A percentile compares a stretch with the other conserved stretches of the same genome.
Conservation (phyloP, 1,140 invertebrate species). For the Bombus superbus region DNA sequence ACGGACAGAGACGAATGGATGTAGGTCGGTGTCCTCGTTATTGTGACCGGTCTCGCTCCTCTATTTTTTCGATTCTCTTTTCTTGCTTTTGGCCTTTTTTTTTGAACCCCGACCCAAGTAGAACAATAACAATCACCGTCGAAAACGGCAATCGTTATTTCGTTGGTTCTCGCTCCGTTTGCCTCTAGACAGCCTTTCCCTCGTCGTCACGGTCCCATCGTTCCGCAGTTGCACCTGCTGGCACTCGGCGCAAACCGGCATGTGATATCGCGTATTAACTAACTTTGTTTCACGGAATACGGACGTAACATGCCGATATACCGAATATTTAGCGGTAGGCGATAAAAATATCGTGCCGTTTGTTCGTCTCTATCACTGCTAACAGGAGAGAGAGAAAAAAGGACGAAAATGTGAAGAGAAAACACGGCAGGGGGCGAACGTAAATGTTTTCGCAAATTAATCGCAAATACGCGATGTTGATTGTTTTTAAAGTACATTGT, state of each 20-base stretch:
- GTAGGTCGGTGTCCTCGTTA: constrained; percentile 33
- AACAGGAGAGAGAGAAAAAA: not conserved
- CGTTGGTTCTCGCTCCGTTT: constrained; percentile 8
- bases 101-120: not conserved
- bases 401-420: not conserved
- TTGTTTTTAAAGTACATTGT: not conserved
- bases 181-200: not conserved
- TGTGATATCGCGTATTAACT: constrained; percentile 73
- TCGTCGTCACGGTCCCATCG: not conserved
- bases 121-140: constrained; percentile 21
- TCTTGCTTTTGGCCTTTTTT: not conserved
- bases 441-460: not conserved
- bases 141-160: constrained; percentile 4
- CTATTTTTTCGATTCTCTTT: not conserved
- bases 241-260: constrained; percentile 55
- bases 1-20: constrained; percentile 42
- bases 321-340: not conserved
- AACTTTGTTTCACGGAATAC: constrained; percentile 63
- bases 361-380: not conserved
- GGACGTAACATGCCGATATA: not conserved
- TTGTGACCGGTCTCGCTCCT: not conserved
- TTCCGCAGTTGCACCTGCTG: not conserved
- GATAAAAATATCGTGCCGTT: not conserved
- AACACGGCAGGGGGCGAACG: not conserved
- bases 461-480: not conserved